Evolutionary conservation across 2,888 invertebrate genomes (phyloP).

Genomic region (Eupithecia exiguata): DNA sequence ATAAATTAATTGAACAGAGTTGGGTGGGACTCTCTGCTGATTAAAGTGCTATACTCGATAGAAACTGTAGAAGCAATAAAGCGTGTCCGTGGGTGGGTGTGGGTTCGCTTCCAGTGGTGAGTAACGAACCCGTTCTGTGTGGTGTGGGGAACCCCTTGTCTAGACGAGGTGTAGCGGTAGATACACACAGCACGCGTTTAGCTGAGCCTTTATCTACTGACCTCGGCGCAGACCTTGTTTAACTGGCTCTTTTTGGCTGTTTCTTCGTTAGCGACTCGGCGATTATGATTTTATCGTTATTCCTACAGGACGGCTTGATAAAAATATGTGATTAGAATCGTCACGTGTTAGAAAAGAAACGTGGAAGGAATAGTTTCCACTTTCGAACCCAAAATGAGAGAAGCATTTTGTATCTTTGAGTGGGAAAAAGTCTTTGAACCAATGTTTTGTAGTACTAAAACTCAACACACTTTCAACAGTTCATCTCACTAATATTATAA

Average conservation of each 20-base stretch:
- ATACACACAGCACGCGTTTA: not conserved
- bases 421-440: not conserved
- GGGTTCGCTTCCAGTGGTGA: conserved; percentile 28
- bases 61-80: conserved; percentile 27
- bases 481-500: too few species aligned
- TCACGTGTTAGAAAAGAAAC: not conserved
- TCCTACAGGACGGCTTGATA: not conserved
- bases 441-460: not conserved
- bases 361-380: not conserved
- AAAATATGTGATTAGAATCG: not conserved
- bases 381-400: not conserved
- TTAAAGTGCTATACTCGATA: not conserved
- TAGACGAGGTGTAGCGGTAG: conserved; percentile 25
- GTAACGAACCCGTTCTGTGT: conserved; percentile 31
- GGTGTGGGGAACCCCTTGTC: conserved; percentile 40
- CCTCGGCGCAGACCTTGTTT: not conserved
- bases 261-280: not conserved
- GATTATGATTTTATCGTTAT: not conserved
- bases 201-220: not conserved
- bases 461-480: not conserved
- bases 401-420: not conserved
- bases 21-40: not conserved
- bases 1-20: not conserved
- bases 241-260: not conserved
- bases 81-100: conserved; percentile 29